phyloP scores from a whole-genome alignment of 2,888 invertebrate genomes.

The Apoda limacodes region DNA sequence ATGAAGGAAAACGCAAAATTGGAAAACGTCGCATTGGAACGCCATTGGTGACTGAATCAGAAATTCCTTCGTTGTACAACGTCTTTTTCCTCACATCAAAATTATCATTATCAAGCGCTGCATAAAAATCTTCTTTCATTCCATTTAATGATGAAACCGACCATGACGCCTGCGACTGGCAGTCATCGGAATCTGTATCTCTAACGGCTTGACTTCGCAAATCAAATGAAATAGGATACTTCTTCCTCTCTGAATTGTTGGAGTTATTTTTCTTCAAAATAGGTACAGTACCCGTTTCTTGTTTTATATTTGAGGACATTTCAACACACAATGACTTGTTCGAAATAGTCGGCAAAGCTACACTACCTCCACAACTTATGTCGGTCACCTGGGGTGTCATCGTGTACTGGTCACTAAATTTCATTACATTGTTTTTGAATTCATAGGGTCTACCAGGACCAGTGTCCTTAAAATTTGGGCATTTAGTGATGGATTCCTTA shows the following conservation, averaged over 20 bases:
- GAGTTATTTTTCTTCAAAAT: slow-evolving; percentile 20
- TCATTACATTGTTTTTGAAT: slow-evolving; percentile 36
- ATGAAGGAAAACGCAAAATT: slow-evolving; percentile 4
- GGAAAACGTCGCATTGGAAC: no score
- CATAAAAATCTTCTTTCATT: not conserved
- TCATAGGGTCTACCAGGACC: no score
- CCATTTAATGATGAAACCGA: no score
- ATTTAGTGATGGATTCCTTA: no score
- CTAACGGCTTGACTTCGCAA: slow-evolving; percentile 20
- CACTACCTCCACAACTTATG: slow-evolving; percentile 26
- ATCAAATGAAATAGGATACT: slow-evolving; percentile 3
- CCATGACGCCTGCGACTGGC: slow-evolving; percentile 11
- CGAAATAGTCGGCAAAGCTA: slow-evolving; percentile 12
- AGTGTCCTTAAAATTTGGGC: no score
- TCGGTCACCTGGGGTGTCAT: slow-evolving; percentile 41
- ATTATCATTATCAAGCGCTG: slow-evolving; percentile 8
- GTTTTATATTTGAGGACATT: slow-evolving; percentile 19
- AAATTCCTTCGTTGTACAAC: slow-evolving; percentile 47
- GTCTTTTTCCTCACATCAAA: slow-evolving; percentile 21
- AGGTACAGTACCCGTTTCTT: slow-evolving; percentile 21
- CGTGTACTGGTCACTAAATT: slow-evolving; percentile 34
- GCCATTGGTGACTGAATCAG: slow-evolving; percentile 24
- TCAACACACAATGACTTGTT: slow-evolving; percentile 22
- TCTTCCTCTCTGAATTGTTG: slow-evolving; percentile 1
- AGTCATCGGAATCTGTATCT: slow-evolving; percentile 19